phyloP scores from a whole-genome alignment of 2,113 vertebrate genomes.

The Platysternon megacephalum region DNA sequence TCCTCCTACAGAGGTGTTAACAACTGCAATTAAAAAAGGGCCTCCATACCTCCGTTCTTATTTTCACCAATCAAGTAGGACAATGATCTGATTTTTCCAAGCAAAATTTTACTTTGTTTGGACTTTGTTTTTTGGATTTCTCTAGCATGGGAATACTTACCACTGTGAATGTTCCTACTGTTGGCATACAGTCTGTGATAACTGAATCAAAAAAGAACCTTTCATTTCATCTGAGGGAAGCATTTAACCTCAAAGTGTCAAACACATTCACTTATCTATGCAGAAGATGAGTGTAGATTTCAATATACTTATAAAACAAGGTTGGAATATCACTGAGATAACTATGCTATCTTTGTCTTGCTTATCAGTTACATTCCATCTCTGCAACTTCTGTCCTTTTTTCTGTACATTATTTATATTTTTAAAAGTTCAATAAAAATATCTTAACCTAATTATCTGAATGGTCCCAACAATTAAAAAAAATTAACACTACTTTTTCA shows the following conservation, averaged over 20 bases:
- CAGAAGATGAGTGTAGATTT: not conserved
- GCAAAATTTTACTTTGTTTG: not conserved
- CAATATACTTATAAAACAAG: not conserved
- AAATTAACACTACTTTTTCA: too few relatives aligned
- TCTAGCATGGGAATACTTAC: not conserved
- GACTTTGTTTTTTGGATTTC: not conserved
- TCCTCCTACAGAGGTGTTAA: not conserved
- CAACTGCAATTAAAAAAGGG: accelerated
- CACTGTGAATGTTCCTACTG: not conserved
- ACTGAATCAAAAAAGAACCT: not conserved
- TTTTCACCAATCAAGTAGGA: not conserved
- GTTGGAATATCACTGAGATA: not conserved
- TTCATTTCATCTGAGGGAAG: not conserved
- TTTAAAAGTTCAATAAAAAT: not conserved
- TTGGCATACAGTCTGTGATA: not conserved
- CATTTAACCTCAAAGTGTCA: slow-evolving; percentile 25
- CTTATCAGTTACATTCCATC: not conserved
- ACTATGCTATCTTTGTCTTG: not conserved
- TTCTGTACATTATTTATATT: not conserved
- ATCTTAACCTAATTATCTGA: not conserved
- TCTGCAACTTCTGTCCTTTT: slow-evolving; percentile 10
- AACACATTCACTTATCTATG: not conserved
- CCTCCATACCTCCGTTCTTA: accelerated
- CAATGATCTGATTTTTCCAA: not conserved
- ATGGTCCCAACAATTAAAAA: not conserved